phyloP scores from a whole-genome alignment of 2,888 invertebrate genomes.

The Drosophila algonquin region DNA sequence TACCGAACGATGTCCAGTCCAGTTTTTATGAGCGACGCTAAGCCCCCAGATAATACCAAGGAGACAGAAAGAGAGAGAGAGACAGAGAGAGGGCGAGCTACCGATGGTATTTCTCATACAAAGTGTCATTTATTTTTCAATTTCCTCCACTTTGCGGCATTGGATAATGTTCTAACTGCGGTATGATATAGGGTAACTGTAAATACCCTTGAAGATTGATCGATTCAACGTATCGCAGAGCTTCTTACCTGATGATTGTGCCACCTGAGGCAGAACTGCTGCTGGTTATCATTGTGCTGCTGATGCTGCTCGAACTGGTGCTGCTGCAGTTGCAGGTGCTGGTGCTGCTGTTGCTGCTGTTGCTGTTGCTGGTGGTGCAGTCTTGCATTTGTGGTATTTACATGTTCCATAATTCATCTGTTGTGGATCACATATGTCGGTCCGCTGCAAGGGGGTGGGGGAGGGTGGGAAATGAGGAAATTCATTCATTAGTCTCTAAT shows the following conservation, averaged over 20 bases:
- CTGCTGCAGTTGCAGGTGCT: slow-evolving; percentile 84
- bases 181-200: too few species aligned
- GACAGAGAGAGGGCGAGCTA: too few species aligned
- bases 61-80: slow-evolving; percentile 4
- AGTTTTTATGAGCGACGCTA: slow-evolving; percentile 60
- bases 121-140: not conserved
- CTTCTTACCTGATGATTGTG: slow-evolving; percentile 90
- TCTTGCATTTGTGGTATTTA: slow-evolving; percentile 75
- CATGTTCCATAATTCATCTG: slow-evolving; percentile 82
- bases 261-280: slow-evolving; percentile 94
- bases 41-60: slow-evolving; percentile 52
- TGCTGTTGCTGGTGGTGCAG: slow-evolving; percentile 68
- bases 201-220: not conserved
- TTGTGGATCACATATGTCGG: slow-evolving; percentile 38
- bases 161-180: not conserved
- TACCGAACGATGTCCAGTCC: slow-evolving; percentile 72
- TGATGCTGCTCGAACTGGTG: slow-evolving; percentile 62
- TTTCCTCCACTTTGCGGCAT: not conserved
- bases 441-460: slow-evolving; percentile 23
- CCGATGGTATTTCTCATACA: slow-evolving; percentile 16
- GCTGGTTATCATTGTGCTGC: slow-evolving; percentile 83
- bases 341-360: slow-evolving; percentile 62
- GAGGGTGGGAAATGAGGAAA: not conserved
- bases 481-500: slow-evolving; percentile 22
- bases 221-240: not conserved